phyloP scores from a whole-genome alignment of 2,113 vertebrate genomes.

The Rhinoptilus africanus region DNA sequence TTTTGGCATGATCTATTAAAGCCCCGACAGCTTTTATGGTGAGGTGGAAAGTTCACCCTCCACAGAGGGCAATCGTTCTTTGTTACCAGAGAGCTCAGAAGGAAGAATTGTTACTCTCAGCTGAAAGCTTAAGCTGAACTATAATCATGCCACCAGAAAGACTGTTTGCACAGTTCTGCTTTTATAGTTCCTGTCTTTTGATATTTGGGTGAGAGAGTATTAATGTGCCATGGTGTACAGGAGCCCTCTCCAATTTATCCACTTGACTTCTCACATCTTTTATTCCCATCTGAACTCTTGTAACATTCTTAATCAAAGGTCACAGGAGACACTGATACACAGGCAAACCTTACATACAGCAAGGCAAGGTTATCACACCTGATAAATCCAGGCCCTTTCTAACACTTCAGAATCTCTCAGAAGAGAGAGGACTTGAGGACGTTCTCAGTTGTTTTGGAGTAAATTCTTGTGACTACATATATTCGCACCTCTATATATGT shows the following conservation, averaged over 20 bases:
- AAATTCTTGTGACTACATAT: not conserved
- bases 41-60: not conserved
- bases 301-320: slow-evolving; percentile 24
- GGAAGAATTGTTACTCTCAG: not conserved
- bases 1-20: not conserved
- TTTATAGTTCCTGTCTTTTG: not conserved
- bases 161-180: not conserved
- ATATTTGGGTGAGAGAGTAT: not conserved
- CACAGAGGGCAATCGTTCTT: not conserved
- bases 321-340: not conserved
- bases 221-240: not conserved
- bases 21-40: not conserved
- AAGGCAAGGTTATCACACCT: not conserved
- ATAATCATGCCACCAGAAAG: not conserved
- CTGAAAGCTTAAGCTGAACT: not conserved
- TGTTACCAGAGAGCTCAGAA: not conserved
- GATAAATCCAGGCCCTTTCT: not conserved
- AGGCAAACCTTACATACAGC: not conserved
- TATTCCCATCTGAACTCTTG: not conserved
- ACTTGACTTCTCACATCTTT: slow-evolving; percentile 18
- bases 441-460: not conserved
- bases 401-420: not conserved
- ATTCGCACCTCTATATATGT: not conserved
- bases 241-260: slow-evolving; percentile 6
- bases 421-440: not conserved